Conservation (phyloP, 2,113 vertebrate species). For the Stigmatopora nigra region DNA sequence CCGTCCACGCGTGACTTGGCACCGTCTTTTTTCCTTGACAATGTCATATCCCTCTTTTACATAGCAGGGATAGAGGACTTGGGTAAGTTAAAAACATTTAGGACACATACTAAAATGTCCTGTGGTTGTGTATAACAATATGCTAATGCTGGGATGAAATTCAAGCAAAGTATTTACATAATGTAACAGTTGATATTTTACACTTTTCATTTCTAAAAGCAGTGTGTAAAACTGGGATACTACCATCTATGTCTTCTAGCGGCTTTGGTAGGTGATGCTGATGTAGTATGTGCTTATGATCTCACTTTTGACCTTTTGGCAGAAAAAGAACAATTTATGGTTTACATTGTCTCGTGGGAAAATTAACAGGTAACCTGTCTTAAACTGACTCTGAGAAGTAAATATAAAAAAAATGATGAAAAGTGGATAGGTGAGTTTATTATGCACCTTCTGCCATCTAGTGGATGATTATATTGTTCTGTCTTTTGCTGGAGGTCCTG, state of each 20-base stretch:
- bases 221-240: neutral
- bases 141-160: neutral
- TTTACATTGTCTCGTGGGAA: neutral
- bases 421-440: neutral
- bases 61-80: slow-evolving; percentile 22
- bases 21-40: slow-evolving; percentile 25
- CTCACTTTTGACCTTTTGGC: neutral
- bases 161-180: neutral
- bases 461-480: neutral
- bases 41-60: slow-evolving; percentile 19
- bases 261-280: neutral
- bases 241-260: neutral
- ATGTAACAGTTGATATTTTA: neutral
- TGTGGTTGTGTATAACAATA: neutral
- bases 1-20: slow-evolving; percentile 56
- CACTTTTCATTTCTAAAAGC: neutral
- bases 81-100: slow-evolving; percentile 39
- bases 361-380: neutral
- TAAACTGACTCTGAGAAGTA: too few species aligned
- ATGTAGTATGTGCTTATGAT: neutral
- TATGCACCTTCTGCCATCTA: slow-evolving; percentile 1
- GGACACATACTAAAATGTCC: slow-evolving; percentile 33
- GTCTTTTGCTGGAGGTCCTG: neutral
- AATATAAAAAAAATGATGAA: neutral
- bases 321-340: neutral